Conservation (phyloP, 2,797 vertebrate species). For the Tolypeutes matacus region DNA sequence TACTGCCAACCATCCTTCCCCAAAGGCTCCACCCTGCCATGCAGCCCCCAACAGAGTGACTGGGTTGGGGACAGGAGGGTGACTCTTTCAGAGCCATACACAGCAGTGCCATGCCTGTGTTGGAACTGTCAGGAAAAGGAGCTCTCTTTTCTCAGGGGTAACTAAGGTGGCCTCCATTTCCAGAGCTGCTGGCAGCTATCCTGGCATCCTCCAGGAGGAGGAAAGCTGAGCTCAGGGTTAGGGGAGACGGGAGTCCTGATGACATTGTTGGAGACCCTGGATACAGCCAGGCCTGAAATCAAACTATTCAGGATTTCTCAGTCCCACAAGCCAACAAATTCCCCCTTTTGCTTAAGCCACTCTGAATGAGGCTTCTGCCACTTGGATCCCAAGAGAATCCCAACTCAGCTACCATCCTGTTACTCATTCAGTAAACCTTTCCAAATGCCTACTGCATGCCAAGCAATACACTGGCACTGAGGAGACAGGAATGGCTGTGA, state of each 20-base stretch:
- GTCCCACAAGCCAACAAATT: neutral
- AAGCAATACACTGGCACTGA: no score
- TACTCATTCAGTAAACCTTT: no score
- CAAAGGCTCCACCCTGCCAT: neutral
- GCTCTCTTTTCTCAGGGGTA: neutral
- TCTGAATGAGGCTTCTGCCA: neutral
- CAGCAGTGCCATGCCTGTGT: neutral
- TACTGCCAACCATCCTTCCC: neutral
- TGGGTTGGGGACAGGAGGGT: neutral
- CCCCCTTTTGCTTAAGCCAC: neutral
- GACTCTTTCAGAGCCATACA: neutral
- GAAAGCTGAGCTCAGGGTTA: neutral
- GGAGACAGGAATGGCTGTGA: neutral
- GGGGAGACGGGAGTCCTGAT: neutral
- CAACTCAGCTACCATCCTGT: neutral
- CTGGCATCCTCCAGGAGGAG: neutral
- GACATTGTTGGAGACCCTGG: neutral
- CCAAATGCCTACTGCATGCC: neutral
- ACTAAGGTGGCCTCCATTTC: neutral
- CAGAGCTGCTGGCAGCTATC: neutral
- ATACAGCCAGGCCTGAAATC: neutral
- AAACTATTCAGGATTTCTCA: no score
- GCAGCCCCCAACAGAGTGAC: neutral
- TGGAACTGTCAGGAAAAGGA: neutral
- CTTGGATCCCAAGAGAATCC: neutral